Evolutionary conservation across 2,113 vertebrate genomes (phyloP).

Genomic region (Trochalopteron elliotii): DNA sequence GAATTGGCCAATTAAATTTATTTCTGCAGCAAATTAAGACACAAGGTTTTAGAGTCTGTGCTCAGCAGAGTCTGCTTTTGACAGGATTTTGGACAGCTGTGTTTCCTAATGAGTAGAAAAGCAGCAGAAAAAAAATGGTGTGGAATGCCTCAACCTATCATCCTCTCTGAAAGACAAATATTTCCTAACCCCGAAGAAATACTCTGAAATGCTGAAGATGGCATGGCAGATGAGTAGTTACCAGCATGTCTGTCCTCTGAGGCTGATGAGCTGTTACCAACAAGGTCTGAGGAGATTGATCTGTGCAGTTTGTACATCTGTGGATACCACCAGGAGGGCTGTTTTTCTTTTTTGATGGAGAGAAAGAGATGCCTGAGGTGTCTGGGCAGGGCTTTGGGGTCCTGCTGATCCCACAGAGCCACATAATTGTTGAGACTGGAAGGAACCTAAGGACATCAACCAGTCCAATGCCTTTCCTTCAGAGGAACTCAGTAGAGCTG

Average conservation of each 20-base stretch:
- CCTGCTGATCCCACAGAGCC: not conserved
- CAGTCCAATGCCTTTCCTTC: not conserved
- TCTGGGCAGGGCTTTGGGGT: not conserved
- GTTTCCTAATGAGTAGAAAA: not conserved
- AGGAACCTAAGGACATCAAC: not conserved
- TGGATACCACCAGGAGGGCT: not conserved
- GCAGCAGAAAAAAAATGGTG: not conserved
- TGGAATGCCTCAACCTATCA: not conserved
- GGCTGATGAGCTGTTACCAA: not conserved
- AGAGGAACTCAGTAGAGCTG: accelerated
- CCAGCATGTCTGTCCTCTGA: not conserved
- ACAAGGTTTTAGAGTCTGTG: not conserved
- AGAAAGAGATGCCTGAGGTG: not conserved
- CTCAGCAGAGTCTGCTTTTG: not conserved
- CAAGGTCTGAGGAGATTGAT: not conserved
- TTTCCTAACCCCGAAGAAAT: not conserved
- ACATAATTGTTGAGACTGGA: not conserved
- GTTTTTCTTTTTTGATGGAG: not conserved
- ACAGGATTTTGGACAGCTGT: conserved; percentile 11
- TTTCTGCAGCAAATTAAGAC: conserved; percentile 52
- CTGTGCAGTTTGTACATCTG: not conserved
- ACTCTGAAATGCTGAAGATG: not conserved
- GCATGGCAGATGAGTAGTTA: not conserved
- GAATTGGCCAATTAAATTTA: conserved; percentile 48
- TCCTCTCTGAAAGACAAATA: not conserved